Conservation (phyloP, 1,140 invertebrate genomes). For the Hypsibius dujardini region DNA sequence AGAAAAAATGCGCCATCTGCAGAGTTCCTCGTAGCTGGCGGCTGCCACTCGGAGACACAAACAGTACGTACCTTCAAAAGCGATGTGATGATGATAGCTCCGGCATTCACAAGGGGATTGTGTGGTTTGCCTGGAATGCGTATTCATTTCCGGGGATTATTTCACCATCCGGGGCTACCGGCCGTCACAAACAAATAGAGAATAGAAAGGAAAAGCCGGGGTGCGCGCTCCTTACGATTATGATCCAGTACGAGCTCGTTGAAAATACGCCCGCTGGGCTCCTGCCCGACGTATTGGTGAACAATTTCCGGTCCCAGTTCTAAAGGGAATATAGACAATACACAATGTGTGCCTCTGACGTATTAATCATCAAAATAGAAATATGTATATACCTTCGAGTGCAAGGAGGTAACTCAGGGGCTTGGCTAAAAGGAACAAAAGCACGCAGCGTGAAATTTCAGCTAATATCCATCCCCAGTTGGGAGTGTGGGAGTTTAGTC, state of each 20-base stretch:
- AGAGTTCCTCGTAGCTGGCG: too few relatives aligned
- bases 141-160: too few relatives aligned
- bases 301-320: constrained; percentile 72
- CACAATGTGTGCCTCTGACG: background rate
- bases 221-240: constrained; percentile 50
- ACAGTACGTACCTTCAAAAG: constrained; percentile 44
- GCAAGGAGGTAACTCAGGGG: constrained; percentile 88
- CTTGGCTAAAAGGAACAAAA: constrained; percentile 44
- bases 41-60: too few relatives aligned
- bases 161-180: background rate
- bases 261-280: constrained; percentile 85
- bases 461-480: background rate
- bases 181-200: background rate
- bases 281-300: constrained; percentile 83
- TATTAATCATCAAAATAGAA: background rate
- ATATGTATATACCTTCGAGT: constrained; percentile 12
- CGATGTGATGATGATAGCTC: constrained; percentile 76
- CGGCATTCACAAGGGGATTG: constrained; percentile 95
- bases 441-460: background rate
- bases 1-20: too few relatives aligned
- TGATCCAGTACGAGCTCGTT: constrained; percentile 86
- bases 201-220: constrained; percentile 9
- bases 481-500: too few relatives aligned
- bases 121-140: constrained; percentile 67
- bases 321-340: constrained; percentile 37